A percentile compares a stretch with the other conserved stretches of the same genome.
Evolutionary conservation across 2,113 vertebrate species (phyloP).

Genomic region (Cyprinodon tularosa): DNA sequence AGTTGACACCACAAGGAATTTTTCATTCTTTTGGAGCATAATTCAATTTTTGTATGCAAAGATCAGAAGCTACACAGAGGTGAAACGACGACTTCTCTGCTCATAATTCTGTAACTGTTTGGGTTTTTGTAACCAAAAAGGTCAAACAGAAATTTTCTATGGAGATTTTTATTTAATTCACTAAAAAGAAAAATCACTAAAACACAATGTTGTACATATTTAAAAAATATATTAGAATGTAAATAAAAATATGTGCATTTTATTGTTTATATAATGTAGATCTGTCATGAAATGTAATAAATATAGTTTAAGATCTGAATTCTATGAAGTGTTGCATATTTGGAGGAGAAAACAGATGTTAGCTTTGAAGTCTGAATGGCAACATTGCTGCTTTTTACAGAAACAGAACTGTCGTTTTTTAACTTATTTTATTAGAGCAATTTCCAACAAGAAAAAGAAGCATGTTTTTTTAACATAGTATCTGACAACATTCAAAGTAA

Average conservation of each 20-base stretch:
- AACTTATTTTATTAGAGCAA: conserved; percentile 91
- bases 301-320: conserved; percentile 19
- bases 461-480: conserved; percentile 80
- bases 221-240: conserved; percentile 70
- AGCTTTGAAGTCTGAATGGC: neutral
- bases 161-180: conserved; percentile 2
- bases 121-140: neutral
- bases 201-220: conserved; percentile 66
- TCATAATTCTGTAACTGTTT: neutral
- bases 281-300: conserved; percentile 63
- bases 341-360: neutral
- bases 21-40: neutral
- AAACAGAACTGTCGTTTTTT: conserved; percentile 6
- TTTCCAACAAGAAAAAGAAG: conserved; percentile 82
- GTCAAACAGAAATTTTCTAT: neutral
- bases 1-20: neutral
- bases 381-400: neutral
- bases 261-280: conserved; percentile 73
- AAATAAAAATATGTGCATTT: conserved; percentile 79
- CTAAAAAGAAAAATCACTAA: conserved; percentile 2
- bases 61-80: neutral
- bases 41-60: neutral
- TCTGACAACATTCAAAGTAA: conserved; percentile 84
- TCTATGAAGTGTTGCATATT: neutral
- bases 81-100: neutral